Evolutionary conservation across 2,797 vertebrate species (phyloP).

Genomic region (Liparis tanakae): DNA sequence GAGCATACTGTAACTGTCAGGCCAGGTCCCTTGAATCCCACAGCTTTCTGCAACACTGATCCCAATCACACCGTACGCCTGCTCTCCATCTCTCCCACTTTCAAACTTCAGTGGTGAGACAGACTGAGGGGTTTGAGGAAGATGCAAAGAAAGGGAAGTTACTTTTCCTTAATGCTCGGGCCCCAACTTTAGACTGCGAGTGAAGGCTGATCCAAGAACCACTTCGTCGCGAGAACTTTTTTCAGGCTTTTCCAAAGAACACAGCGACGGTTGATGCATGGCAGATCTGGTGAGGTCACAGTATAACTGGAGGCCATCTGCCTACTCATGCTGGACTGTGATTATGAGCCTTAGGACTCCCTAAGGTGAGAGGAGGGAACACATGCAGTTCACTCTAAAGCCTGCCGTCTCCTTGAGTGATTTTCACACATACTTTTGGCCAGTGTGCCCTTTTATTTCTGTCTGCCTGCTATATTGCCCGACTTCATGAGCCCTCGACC

Average conservation of each 20-base stretch:
- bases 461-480: constrained; percentile 23
- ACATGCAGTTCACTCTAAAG: constrained; percentile 51
- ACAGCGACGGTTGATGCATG: constrained; percentile 52
- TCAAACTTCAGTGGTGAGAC: constrained; percentile 61
- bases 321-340: constrained; percentile 80
- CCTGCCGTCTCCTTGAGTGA: constrained; percentile 49
- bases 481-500: constrained; percentile 29
- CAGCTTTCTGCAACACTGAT: constrained; percentile 78
- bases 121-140: constrained; percentile 65
- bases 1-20: constrained; percentile 74
- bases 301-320: constrained; percentile 81
- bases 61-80: constrained; percentile 73
- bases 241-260: constrained; percentile 42
- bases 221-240: constrained; percentile 42
- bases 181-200: constrained; percentile 53
- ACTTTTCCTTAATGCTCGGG: constrained; percentile 58
- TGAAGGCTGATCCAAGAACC: constrained; percentile 60
- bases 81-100: constrained; percentile 65
- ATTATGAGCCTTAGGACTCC: constrained; percentile 74
- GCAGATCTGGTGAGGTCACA: constrained; percentile 77
- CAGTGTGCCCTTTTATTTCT: constrained; percentile 50
- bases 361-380: constrained; percentile 66
- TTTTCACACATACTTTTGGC: constrained; percentile 46
- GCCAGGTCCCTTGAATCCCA: constrained; percentile 69
- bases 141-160: constrained; percentile 62